phyloP scores from a whole-genome alignment of 2,113 vertebrate species.

The Nothocercus nigrocapillus region DNA sequence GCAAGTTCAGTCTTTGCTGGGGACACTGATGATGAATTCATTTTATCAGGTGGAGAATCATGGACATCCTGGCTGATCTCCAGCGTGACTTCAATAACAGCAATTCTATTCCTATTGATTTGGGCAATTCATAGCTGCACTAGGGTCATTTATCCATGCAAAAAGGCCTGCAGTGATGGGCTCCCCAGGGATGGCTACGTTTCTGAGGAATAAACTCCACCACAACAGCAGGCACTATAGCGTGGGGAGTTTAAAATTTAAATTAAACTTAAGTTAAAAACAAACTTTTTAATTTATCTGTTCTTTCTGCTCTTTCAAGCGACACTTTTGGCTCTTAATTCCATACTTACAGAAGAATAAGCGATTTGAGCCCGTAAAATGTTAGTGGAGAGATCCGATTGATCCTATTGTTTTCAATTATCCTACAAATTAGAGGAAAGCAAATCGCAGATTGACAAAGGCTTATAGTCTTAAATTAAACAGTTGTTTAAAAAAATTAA shows the following conservation, averaged over 20 bases:
- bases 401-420: constrained; percentile 94
- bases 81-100: background rate
- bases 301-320: background rate
- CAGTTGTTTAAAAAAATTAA: background rate
- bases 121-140: too few relatives aligned
- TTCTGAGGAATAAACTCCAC: background rate
- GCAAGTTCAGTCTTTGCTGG: background rate
- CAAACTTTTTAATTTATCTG: background rate
- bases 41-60: background rate
- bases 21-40: background rate
- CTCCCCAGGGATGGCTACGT: background rate
- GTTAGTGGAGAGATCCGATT: constrained; percentile 86
- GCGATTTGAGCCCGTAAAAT: constrained; percentile 91
- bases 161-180: background rate
- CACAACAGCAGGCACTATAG: background rate
- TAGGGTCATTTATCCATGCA: background rate
- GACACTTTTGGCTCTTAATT: background rate
- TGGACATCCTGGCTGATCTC: background rate
- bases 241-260: too few relatives aligned
- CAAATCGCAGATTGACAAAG: background rate
- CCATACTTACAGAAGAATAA: constrained; percentile 92
- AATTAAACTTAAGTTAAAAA: background rate
- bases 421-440: constrained; percentile 77
- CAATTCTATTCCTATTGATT: background rate
- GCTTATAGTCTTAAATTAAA: background rate